phyloP scores from a whole-genome alignment of 1,140 invertebrate genomes.

The Anagrus nilaparvatae region DNA sequence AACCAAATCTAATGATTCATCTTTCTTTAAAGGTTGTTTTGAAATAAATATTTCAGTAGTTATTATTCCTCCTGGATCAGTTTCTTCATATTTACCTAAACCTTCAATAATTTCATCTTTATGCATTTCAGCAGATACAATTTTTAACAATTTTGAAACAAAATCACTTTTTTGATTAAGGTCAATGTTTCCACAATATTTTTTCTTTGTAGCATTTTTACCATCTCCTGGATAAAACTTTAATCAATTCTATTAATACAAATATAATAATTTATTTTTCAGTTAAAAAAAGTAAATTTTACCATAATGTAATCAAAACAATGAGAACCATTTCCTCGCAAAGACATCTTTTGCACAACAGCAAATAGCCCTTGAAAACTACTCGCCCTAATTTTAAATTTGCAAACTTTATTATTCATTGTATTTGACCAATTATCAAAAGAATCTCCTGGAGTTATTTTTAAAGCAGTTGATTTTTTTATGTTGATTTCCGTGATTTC shows the following conservation, averaged over 20 bases:
- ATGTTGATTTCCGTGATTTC: conserved; percentile 4
- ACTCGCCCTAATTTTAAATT: conserved; percentile 21
- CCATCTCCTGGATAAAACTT: too few relatives aligned
- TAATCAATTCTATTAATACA: too few relatives aligned
- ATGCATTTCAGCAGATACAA: neutral
- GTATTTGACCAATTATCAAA: conserved; percentile 21
- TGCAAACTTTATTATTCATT: conserved; percentile 25
- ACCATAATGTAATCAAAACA: conserved; percentile 33
- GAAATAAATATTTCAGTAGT: conserved; percentile 34
- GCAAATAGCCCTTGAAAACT: conserved; percentile 25
- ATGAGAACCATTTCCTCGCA: conserved; percentile 20
- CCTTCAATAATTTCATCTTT: neutral
- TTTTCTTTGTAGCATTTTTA: too few relatives aligned
- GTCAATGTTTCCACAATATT: too few relatives aligned
- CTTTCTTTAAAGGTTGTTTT: conserved; percentile 15
- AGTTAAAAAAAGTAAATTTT: conserved; percentile 3
- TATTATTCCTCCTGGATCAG: conserved; percentile 19
- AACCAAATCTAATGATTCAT: conserved; percentile 23
- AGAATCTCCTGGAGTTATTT: conserved; percentile 19
- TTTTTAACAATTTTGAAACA: too few relatives aligned
- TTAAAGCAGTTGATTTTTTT: conserved; percentile 15
- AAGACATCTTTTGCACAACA: conserved; percentile 31
- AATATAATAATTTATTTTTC: too few relatives aligned
- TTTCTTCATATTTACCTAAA: conserved; percentile 14
- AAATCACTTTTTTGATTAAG: too few relatives aligned